Conservation (phyloP, 2,797 vertebrate genomes). For the Manis crassicaudata region DNA sequence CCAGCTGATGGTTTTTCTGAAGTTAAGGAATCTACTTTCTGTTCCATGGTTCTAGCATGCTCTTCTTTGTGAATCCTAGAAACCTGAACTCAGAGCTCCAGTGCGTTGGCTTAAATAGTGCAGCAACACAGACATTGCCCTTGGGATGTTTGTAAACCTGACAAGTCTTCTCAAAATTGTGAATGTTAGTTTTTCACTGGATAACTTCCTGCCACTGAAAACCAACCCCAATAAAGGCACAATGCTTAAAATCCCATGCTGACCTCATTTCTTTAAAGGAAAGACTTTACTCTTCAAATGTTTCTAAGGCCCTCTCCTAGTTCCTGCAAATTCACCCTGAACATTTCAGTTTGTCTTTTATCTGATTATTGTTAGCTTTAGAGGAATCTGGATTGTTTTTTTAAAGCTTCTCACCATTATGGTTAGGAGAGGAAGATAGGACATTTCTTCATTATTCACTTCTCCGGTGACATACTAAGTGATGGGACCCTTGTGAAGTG, state of each 20-base stretch:
- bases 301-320: not conserved
- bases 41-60: not conserved
- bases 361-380: not conserved
- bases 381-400: not conserved
- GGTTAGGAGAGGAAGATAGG: not conserved
- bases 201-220: conserved; percentile 37
- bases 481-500: not conserved
- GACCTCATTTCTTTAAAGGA: not conserved
- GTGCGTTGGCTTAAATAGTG: not conserved
- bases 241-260: not conserved
- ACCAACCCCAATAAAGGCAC: not conserved
- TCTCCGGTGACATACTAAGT: not conserved
- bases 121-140: not conserved
- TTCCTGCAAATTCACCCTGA: not conserved
- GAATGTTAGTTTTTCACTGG: conserved; percentile 17
- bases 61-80: not conserved
- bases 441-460: not conserved
- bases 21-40: conserved; percentile 7
- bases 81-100: not conserved
- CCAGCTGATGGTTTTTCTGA: not conserved
- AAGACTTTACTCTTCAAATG: not conserved
- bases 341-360: not conserved
- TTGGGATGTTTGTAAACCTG: not conserved
- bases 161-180: not conserved
- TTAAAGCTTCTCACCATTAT: not conserved